Percentiles rank a stretch among this genome's conserved stretches.
Conservation (phyloP, 2,113 vertebrate species). For the Myrmecophaga tridactyla region DNA sequence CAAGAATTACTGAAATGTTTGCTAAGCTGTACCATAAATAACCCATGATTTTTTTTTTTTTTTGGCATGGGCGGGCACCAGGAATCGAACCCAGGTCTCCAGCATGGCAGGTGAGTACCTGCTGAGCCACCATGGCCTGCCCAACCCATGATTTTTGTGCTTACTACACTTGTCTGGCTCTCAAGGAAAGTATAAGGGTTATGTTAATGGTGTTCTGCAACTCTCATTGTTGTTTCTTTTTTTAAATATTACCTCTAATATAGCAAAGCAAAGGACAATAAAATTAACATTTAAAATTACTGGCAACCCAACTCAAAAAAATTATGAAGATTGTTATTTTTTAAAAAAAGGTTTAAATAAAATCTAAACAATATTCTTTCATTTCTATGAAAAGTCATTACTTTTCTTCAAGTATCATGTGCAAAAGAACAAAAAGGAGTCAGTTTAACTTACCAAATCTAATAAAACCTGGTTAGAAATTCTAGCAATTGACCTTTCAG, state of each 20-base stretch:
- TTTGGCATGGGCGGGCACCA: too few relatives aligned
- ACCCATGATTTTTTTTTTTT: neutral
- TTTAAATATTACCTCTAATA: neutral
- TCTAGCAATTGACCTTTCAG: neutral
- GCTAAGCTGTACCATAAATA: neutral
- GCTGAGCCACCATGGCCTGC: too few relatives aligned
- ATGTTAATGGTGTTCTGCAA: neutral
- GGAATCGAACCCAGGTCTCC: too few relatives aligned
- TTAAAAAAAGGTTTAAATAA: neutral
- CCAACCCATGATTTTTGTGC: neutral
- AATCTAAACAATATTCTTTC: rapidly evolving
- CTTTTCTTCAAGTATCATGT: neutral
- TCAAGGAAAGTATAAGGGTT: neutral
- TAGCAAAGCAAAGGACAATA: neutral
- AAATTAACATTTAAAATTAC: neutral
- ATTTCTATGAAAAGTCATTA: neutral
- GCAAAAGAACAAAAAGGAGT: neutral
- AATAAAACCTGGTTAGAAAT: neutral
- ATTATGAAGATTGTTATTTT: neutral
- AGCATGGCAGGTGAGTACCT: too few relatives aligned
- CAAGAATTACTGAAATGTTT: neutral
- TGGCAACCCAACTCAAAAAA: neutral
- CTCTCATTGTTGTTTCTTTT: neutral
- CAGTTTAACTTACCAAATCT: neutral
- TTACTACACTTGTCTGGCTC: neutral